Evolutionary conservation across 2,113 vertebrate genomes (phyloP), one percentile per base, ranked within the genome.

Genomic region (Diphyllodes magnificus): DNA sequence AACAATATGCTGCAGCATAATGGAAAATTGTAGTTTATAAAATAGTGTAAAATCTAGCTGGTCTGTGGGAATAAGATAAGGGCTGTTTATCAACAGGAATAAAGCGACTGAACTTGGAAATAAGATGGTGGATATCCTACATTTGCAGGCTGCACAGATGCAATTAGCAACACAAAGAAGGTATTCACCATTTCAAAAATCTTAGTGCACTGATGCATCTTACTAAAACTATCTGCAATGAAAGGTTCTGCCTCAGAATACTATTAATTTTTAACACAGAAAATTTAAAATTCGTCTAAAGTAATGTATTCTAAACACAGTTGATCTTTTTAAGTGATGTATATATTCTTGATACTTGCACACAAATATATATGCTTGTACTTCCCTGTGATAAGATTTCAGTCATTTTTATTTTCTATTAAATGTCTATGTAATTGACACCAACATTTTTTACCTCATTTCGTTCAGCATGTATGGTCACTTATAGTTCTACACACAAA

Each of bases 81-180:
- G 79, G 71, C 77, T 96, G 92, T 96, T 94, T 96, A 95, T 96
- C 90, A 93, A 86, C 47, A 92, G 92, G 79, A 86, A 88, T 49
- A 75, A 95, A 92, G 80, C 53, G 17, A 93, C 14, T 92, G 90
- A 94, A 93, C 88, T 92, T 94, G 82, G 72, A 93, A 96, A 93
- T 88, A 95, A 88, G 88, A 70, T 83, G 79, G 79, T 73, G 93
- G 59, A 73, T 95, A 93, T 64, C 90, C 95, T 86, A 88, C 79
- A 83, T 51, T 80, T 82, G 21, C 92, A 95, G 94, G 42, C 87
- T 90, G 95, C 92, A 94, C 39, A 64, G 56, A 94, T 93, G 94
- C 79, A 96, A 96, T 96, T 96, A 96, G 76, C 92, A 94, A 88
- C 75, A 96, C 90, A 96, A 96, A 96, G 85, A 63, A 90, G 76